These are phyloP conservation scores for Stercorarius parasiticus DNA, from an alignment of 2,113 vertebrate genomes.

Conservation along the genomic window DNA sequence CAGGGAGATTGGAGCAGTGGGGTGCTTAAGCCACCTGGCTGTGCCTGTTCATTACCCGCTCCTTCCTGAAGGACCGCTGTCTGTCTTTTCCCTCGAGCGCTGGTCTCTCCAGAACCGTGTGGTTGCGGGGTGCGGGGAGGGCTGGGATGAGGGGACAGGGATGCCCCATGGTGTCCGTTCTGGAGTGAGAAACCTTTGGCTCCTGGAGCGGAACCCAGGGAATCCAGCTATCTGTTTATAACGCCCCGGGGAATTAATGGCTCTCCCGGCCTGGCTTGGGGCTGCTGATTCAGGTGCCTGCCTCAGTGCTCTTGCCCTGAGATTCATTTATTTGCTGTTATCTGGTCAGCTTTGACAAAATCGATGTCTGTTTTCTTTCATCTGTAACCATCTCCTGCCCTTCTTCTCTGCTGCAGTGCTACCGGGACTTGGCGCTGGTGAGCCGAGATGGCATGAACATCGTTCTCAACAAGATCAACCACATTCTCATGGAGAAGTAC, in stretches of 20 bases:
- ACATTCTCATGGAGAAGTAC: slow-evolving; percentile 96
- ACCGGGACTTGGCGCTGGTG: slow-evolving; percentile 90
- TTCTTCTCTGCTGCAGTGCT: slow-evolving; percentile 76
- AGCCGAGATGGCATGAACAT: slow-evolving; percentile 92
- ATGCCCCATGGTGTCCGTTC: fast-evolving
- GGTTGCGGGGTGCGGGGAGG: background rate
- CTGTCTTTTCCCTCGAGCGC: background rate
- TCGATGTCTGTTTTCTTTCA: fast-evolving
- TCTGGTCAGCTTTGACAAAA: background rate
- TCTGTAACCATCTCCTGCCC: background rate
- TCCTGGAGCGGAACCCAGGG: background rate
- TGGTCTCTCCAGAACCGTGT: background rate
- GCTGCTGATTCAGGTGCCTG: background rate
- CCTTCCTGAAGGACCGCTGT: background rate
- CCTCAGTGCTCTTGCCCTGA: background rate
- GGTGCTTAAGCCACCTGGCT: fast-evolving
- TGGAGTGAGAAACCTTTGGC: background rate
- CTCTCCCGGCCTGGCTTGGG: background rate
- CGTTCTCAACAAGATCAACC: slow-evolving; percentile 93
- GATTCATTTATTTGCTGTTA: background rate
- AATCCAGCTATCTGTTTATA: background rate
- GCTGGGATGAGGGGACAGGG: background rate
- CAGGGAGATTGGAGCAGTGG: fast-evolving
- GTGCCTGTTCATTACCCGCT: too few relatives aligned
- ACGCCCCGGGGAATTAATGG: fast-evolving